Evolutionary conservation across 2,113 vertebrate species (phyloP), one percentile per base, ranked within the genome.

Genomic region (Hippocampus barbouri): DNA sequence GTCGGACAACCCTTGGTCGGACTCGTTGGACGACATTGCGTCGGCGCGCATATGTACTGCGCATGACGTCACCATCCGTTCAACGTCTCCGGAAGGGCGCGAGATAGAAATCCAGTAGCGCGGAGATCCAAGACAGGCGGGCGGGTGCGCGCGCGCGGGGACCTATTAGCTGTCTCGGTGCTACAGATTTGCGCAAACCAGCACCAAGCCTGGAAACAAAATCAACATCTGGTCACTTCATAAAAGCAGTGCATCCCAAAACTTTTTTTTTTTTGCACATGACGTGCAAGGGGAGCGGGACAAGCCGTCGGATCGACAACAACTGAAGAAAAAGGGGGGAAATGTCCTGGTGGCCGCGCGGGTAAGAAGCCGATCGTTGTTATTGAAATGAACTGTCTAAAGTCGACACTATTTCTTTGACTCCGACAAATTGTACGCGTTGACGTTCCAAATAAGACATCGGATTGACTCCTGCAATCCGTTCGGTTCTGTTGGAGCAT

Each of bases 291-390:
- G 20, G 18, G 23, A 49, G 45, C 66, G 3, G 70, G 59, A 68
- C 9, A 49, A 54, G n/a, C 51, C 27, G 8, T 25, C 61, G 14
- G 38, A 63, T 23, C 70, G 62, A 72, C 45, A 82, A 81, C 74
- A 78, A 70, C 70, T 15, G 47, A 51, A 70, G 8, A 85, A 78
- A 79, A 59, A 67, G 68, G 69, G 75, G 71, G 80, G 87, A 89
- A 83, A 93, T 93, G 93, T 92, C 93, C 20, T 86, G 89, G 88
- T 89, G 88, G 90, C 40, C 83, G 91, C 91, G 93, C 88, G 85
- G 92, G 93, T 93, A 87, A 89, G 84, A 69, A 27, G 69, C 16
- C 7, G 5, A 45, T 70, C 11, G 62, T 69, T 71, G 34, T 73
- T 76, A 8, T 61, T 9, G 47, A 1, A 20, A 45, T 25, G 10